These are phyloP conservation scores for Halcyon chelicuti DNA, from an alignment of 2,797 vertebrate genomes.

Conservation along the genomic window DNA sequence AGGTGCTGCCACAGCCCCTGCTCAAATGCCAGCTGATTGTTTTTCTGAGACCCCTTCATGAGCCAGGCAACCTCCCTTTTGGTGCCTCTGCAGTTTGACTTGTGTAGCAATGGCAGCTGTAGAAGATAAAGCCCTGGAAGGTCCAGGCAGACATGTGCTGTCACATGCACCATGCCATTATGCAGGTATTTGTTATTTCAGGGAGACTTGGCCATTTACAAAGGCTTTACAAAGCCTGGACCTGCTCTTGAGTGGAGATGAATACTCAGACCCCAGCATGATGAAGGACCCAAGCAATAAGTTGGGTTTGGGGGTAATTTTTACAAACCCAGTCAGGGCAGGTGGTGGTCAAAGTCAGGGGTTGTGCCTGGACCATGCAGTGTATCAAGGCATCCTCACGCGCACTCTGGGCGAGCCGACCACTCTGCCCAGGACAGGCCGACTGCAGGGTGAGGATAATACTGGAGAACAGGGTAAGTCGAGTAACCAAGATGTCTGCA, in stretches of 20 bases:
- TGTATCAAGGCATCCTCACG: fast-evolving
- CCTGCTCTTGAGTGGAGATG: not conserved
- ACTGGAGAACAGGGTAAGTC: fast-evolving
- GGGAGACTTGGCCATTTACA: not conserved
- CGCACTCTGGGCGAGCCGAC: fast-evolving
- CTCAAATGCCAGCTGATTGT: not conserved
- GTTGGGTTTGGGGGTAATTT: not conserved
- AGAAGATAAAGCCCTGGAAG: not conserved
- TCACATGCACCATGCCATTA: fast-evolving
- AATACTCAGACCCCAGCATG: not conserved
- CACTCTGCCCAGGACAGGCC: not conserved
- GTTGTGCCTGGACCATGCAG: not conserved
- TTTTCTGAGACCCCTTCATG: not conserved
- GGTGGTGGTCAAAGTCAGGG: not conserved
- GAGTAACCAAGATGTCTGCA: fast-evolving
- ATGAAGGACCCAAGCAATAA: not conserved
- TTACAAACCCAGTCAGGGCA: fast-evolving
- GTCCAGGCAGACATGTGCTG: not conserved
- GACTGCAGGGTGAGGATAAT: not conserved
- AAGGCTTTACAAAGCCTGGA: not conserved
- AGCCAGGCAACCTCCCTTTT: not conserved
- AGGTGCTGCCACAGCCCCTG: not conserved
- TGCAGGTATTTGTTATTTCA: conserved; percentile 25
- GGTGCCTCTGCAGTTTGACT: not conserved
- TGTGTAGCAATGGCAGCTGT: not conserved